Evolutionary conservation across 2,113 vertebrate genomes (phyloP), one percentile per base, ranked within the genome.

Genomic region (Lophochroa leadbeateri): DNA sequence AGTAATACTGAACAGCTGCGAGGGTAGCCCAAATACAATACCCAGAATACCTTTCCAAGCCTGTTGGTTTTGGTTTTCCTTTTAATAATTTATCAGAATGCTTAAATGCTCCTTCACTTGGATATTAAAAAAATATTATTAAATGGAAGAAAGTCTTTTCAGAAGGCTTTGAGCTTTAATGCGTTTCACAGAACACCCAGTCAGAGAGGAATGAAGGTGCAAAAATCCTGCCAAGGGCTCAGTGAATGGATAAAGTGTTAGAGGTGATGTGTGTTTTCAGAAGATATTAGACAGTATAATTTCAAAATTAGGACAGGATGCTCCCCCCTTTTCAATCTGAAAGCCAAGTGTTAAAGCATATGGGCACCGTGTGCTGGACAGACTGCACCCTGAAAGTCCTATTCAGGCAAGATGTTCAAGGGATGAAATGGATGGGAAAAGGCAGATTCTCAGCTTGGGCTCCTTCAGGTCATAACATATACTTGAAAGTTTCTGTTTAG

Each of bases 81-180:
- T 58, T 35, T 24, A 58, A 90, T 52, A 91, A 88, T 90, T 93
- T 90, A 79, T 88, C 82, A 81, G 93, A 85, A 92, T 39, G 28
- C 49, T 90, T 67, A 84, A 88, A 86, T 75, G 83, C 46, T 93
- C 60, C 47, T 93, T 81, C 55, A 60, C 50, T 82, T 86, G 60
- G 35, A 23, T 96, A 83, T 90, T 90, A 84, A 86, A 95, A 93
- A 92, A 89, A 89, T 43, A 82, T 79, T 94, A 92, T 92, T 94
- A 95, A 91, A 87, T 67, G 79, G 67, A 95, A 91, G 87, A 86
- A 96, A 94, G 68, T 35, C 43, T 82, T 71, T 93, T 83, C 90
- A 90, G 58, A 88, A 78, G 68, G 33, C 72, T 88, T 96, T 80
- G 46, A 95, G 92, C 33, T 94, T 88, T 96, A 95, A 92, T 68